A percentile compares a stretch with the other conserved stretches of the same genome.
These are phyloP conservation scores for Rhinophrynus dorsalis DNA, from an alignment of 2,797 vertebrate genomes.

Conservation along the genomic window DNA sequence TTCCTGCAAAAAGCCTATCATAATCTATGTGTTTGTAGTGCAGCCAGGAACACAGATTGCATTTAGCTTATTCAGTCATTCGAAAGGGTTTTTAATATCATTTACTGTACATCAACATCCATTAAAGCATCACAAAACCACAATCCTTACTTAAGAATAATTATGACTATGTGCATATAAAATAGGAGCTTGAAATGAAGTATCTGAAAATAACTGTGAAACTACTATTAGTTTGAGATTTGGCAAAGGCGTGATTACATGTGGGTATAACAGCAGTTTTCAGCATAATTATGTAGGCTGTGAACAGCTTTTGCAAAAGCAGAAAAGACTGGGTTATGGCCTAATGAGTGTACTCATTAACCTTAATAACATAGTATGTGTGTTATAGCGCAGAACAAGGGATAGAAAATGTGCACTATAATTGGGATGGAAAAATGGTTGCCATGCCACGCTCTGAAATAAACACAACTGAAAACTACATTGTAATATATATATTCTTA, in stretches of 20 bases:
- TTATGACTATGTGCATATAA: not conserved
- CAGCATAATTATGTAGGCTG: slow-evolving; percentile 59
- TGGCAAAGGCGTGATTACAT: slow-evolving; percentile 53
- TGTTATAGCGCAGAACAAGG: not conserved
- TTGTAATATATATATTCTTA: too few relatives aligned
- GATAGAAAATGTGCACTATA: not conserved
- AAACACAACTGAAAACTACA: not conserved
- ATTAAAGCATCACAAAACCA: slow-evolving; percentile 26
- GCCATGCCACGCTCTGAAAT: not conserved
- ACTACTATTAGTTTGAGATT: slow-evolving; percentile 55
- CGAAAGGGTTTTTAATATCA: not conserved
- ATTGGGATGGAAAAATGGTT: not conserved
- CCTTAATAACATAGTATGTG: slow-evolving; percentile 47
- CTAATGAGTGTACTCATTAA: slow-evolving; percentile 62
- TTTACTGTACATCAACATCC: slow-evolving; percentile 22
- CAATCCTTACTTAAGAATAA: slow-evolving; percentile 15
- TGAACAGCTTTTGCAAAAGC: slow-evolving; percentile 55
- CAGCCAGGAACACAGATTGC: not conserved
- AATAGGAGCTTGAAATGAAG: not conserved
- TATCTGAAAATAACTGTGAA: slow-evolving; percentile 52
- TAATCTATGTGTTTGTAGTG: not conserved
- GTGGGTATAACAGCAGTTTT: slow-evolving; percentile 56
- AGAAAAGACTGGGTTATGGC: slow-evolving; percentile 39
- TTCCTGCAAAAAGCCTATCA: not conserved
- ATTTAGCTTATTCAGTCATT: not conserved